Base-by-base conservation (phyloP, 2,113 vertebrate species). In the Rhineura floridana region DNA sequence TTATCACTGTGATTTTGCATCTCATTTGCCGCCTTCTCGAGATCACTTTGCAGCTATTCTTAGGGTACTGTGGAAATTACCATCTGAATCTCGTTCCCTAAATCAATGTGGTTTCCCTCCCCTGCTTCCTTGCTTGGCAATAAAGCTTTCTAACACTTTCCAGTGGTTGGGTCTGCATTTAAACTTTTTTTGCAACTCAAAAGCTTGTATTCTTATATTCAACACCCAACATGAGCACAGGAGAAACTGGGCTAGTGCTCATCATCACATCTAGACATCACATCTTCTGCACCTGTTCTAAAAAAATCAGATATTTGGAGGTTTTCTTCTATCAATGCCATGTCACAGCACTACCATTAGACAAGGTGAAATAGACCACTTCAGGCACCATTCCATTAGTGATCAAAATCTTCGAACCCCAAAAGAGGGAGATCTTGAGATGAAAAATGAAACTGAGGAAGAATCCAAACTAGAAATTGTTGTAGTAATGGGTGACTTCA, bases 21-120 rank as follows among this genome's bases (percentile, higher is more conserved):
- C 95, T 93, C 94, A 93, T 95, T 96, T 95, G 94, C 93, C 91
- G 83, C 94, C 89, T 95, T 94, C 78, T 33, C 87, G 92, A 92
- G 94, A 95, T 95, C 94, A 87, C 94, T 94, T 92, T 81, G 83
- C 76, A 86, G 88, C 86, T 90, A 90, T 95, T 93, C 92, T 92
- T 95, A 94, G 94, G 93, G 90, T 92, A 90, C 87, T 86, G 48
- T 3, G 2, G 89, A 95, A 95, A 95, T 94, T 93, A 92, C 83
- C 87, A 92, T 76, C 65, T 93, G 93, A 93, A 92, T 89, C 86
- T 46, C 59, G 85, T 90, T 93, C 90, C 93, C 86, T 94, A 94
- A 95, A 95, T 95, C 95, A 94, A 90, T 94, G 93, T 81, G 79
- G 87, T 55, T 91, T 90, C 89, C 33, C 39, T n/a, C 77, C 48